Percentiles rank a stretch among this genome's conserved stretches.
phyloP scores from a whole-genome alignment of 1,140 invertebrate species.

The Saccostrea glomerata region DNA sequence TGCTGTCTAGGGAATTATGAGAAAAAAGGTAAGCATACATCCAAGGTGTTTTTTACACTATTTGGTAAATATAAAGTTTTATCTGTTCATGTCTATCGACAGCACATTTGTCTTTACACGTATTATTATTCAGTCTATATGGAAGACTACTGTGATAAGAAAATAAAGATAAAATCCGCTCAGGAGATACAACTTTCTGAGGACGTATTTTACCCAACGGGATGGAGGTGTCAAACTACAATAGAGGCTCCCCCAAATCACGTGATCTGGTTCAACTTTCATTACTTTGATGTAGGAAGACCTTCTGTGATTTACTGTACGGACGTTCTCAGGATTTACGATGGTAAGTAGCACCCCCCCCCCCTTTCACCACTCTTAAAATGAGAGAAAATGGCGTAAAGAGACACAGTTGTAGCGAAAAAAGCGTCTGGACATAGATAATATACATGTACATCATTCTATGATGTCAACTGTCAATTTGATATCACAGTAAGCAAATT shows the following conservation, averaged over 20 bases:
- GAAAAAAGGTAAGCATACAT: neutral
- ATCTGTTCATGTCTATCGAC: no score
- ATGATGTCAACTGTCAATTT: no score
- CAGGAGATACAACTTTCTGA: constrained; percentile 32
- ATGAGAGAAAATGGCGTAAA: no score
- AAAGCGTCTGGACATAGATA: no score
- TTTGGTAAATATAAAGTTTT: neutral
- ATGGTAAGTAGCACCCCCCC: neutral
- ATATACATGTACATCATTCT: no score
- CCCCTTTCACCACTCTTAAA: no score
- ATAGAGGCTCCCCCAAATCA: constrained; percentile 38
- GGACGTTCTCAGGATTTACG: constrained; percentile 43
- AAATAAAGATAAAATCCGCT: constrained; percentile 18
- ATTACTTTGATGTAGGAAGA: constrained; percentile 47
- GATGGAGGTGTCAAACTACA: constrained; percentile 46
- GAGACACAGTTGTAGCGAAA: no score
- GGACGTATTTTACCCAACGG: constrained; percentile 42
- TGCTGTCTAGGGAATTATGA: neutral
- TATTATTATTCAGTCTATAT: constrained; percentile 42
- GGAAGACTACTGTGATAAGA: constrained; percentile 46
- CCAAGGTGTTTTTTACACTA: neutral
- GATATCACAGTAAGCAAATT: no score
- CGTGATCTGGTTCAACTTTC: constrained; percentile 43
- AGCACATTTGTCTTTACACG: neutral
- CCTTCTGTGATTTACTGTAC: constrained; percentile 41